Percentiles rank a stretch among this genome's conserved stretches.
Conservation (phyloP, 2,888 invertebrate species). For the Apamea epomidion region DNA sequence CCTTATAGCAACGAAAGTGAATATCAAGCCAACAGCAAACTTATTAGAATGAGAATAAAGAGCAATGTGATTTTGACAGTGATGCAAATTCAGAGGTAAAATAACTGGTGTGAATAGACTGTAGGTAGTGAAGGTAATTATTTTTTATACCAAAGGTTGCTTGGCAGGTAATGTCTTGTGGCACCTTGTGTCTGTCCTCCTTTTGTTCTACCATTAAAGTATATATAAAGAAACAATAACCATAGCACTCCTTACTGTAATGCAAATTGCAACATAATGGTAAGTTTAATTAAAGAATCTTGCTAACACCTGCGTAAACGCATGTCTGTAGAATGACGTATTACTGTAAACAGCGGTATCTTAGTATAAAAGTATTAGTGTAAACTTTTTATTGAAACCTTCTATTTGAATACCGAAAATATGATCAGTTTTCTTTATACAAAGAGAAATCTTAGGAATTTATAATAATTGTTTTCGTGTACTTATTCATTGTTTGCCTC, state of each 20-base stretch:
- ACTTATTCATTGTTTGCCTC: background rate
- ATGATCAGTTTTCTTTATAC: background rate
- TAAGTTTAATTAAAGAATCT: slow-evolving; percentile 10
- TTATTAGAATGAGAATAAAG: background rate
- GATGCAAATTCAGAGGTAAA: background rate
- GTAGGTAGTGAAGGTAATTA: background rate
- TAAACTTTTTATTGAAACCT: background rate
- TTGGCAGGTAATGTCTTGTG: background rate
- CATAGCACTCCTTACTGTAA: background rate
- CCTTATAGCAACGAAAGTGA: background rate
- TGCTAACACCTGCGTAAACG: slow-evolving; percentile 34
- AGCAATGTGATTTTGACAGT: background rate
- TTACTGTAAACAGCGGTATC: background rate
- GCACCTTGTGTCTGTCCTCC: background rate
- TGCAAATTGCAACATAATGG: slow-evolving; percentile 18
- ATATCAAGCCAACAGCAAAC: background rate
- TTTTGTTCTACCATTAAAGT: background rate
- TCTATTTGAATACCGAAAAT: slow-evolving; percentile 2
- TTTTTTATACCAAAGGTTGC: background rate
- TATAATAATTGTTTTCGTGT: slow-evolving; percentile 12
- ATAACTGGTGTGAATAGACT: too few relatives aligned
- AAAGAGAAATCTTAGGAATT: slow-evolving; percentile 12
- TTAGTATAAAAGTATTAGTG: slow-evolving; percentile 5
- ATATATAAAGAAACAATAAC: slow-evolving; percentile 5
- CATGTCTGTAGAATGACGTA: slow-evolving; percentile 10